These are phyloP conservation scores for Phalacrocorax aristotelis DNA, from an alignment of 2,113 vertebrate genomes.

Conservation along the genomic window DNA sequence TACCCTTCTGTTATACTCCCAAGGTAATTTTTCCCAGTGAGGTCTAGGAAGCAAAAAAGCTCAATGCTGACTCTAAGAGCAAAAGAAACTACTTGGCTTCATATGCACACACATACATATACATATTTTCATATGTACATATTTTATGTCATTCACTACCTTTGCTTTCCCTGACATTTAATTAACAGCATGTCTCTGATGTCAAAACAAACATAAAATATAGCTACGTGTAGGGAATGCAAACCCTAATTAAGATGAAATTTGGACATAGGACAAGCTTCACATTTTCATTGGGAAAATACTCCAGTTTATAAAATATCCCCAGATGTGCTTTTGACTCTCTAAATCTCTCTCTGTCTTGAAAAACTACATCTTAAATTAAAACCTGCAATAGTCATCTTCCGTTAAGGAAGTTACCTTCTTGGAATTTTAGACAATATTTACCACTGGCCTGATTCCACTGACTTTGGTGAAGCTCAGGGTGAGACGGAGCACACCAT, in stretches of 20 bases:
- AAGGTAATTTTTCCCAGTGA: neutral
- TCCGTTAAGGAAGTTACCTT: constrained; percentile 48
- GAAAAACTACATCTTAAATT: constrained; percentile 64
- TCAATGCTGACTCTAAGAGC: neutral
- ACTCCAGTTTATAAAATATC: constrained; percentile 69
- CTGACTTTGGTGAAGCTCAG: neutral
- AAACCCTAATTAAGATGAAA: constrained; percentile 73
- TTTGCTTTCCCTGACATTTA: constrained; percentile 72
- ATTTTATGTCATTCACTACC: constrained; percentile 64
- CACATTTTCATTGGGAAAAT: constrained; percentile 68
- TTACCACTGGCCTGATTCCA: constrained; percentile 47
- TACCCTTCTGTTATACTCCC: neutral
- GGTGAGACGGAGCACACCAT: constrained; percentile 5
- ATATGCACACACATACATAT: neutral
- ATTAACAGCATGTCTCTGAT: constrained; percentile 70
- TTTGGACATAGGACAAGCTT: constrained; percentile 66
- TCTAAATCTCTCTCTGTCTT: constrained; percentile 54
- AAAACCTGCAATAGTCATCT: constrained; percentile 64
- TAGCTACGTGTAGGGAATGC: constrained; percentile 59
- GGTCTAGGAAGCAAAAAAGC: neutral
- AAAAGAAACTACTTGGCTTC: constrained; percentile 10
- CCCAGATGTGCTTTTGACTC: constrained; percentile 70
- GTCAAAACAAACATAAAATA: constrained; percentile 72
- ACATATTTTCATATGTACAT: constrained; percentile 57
- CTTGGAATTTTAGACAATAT: constrained; percentile 37